Evolutionary conservation across 2,113 vertebrate genomes (phyloP).

Genomic region (Balaeniceps rex): DNA sequence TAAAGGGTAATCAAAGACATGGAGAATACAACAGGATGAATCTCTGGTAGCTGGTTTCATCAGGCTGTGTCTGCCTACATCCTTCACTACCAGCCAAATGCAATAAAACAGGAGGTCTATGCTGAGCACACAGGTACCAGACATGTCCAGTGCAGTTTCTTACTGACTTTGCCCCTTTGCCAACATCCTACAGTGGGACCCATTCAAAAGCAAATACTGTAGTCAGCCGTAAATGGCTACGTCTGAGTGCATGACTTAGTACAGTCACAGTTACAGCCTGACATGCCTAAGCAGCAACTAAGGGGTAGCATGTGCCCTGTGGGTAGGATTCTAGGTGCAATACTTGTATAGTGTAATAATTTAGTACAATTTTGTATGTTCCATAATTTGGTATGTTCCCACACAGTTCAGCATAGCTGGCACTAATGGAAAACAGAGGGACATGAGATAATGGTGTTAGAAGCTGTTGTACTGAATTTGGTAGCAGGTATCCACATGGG

Average conservation of each 20-base stretch:
- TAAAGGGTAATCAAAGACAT: background rate
- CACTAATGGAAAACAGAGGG: background rate
- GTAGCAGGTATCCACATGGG: background rate
- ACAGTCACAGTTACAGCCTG: background rate
- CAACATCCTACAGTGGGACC: accelerated
- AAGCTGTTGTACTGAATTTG: background rate
- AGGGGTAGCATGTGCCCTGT: background rate
- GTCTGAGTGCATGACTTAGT: background rate
- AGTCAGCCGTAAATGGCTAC: background rate
- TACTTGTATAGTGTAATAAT: background rate
- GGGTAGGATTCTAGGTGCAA: background rate
- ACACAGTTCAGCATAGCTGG: background rate
- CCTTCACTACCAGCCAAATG: background rate
- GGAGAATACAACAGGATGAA: background rate
- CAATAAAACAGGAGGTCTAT: background rate
- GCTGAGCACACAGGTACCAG: background rate
- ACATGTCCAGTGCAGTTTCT: background rate
- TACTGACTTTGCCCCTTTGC: background rate
- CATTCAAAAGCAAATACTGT: background rate
- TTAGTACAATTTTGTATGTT: background rate
- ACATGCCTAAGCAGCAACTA: background rate
- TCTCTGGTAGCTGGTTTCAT: background rate
- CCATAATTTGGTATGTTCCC: background rate
- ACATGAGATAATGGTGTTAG: background rate
- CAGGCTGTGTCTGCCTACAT: background rate